Conservation (phyloP, 2,888 invertebrate species). For the Notodonta ziczac region DNA sequence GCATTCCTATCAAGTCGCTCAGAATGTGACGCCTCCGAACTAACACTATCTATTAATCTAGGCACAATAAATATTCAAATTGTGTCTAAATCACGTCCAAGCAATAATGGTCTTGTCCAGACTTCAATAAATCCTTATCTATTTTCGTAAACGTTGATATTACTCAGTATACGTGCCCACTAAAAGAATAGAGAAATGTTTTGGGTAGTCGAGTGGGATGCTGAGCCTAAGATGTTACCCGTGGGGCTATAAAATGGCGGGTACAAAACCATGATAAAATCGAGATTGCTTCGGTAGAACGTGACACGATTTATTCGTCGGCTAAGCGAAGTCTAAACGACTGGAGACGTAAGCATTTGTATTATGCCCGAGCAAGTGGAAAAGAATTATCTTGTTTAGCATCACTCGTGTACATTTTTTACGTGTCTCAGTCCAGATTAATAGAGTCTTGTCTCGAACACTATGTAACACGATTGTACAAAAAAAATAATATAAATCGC, state of each 20-base stretch:
- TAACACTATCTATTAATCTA: no score
- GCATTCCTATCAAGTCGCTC: no score
- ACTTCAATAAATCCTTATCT: slow-evolving; percentile 17
- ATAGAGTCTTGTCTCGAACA: slow-evolving; percentile 1
- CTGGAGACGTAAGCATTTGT: slow-evolving; percentile 19
- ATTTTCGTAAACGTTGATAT: slow-evolving; percentile 22
- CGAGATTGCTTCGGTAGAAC: slow-evolving; percentile 59
- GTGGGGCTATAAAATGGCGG: slow-evolving; percentile 51
- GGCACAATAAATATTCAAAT: slow-evolving; percentile 1
- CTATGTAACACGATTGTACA: slow-evolving; percentile 1
- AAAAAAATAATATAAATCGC: slow-evolving; percentile 1
- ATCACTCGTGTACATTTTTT: neutral
- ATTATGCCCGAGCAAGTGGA: slow-evolving; percentile 12
- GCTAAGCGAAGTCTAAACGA: slow-evolving; percentile 25
- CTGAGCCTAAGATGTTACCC: slow-evolving; percentile 43
- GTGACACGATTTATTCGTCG: slow-evolving; percentile 54
- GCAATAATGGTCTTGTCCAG: slow-evolving; percentile 11
- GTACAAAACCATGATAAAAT: slow-evolving; percentile 58
- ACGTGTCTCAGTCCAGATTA: slow-evolving; percentile 10
- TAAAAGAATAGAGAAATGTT: slow-evolving; percentile 41
- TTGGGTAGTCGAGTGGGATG: slow-evolving; percentile 40
- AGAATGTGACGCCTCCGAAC: no score
- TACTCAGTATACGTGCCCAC: slow-evolving; percentile 28
- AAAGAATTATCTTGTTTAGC: slow-evolving; percentile 12
- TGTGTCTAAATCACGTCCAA: slow-evolving; percentile 1